Base-by-base conservation (phyloP, 1,140 invertebrate genomes). In the Aphidius gifuensis region DNA sequence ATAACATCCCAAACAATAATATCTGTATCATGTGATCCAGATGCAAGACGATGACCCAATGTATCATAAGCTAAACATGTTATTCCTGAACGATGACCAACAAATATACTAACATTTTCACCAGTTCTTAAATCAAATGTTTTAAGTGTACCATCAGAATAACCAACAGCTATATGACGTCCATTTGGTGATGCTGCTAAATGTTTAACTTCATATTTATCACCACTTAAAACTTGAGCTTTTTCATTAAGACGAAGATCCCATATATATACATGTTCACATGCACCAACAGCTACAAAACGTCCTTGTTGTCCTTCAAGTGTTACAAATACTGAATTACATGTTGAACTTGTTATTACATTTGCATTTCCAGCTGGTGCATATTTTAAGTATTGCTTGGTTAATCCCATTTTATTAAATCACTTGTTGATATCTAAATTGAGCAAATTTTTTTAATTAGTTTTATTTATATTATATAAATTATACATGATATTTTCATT, bases 1-100 rank as follows among this genome's bases (percentile, higher is more conserved):
- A 98, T 90, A 43, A 95, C 85, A 84, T 99, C 97, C 91, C 97
- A 98, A 39, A 98, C 80, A 53, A 98, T 92, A 6, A 99, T 87
- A 80, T 97, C 92, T 21, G 92, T 96, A 75, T 97, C 95, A 87
- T 90, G 94, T 68, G 91, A 87, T 53, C 94, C 94, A 66, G 92
- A 93, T 2, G 91, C 93, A 54, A 97, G 79, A 71, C 88, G 84
- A 68, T 93, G 87, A 16, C 92, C 93, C 61, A 88, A 81, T 60
- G 77, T 75, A 82, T 97, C 94, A 83, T 91, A 97, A 21, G 85
- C 82, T 42, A 99, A 76, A 47, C 88, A 84, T 53, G 92, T 94
- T 4, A 99, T 86, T 48, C 90, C 87, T 53, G 90, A 90, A 77
- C 89, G 90, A 82, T 99, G 97, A 21, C 97, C 94, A 66, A 90